Percentiles rank a stretch among this genome's conserved stretches.
phyloP scores from a whole-genome alignment of 2,797 vertebrate genomes.

The Synanceia verrucosa region DNA sequence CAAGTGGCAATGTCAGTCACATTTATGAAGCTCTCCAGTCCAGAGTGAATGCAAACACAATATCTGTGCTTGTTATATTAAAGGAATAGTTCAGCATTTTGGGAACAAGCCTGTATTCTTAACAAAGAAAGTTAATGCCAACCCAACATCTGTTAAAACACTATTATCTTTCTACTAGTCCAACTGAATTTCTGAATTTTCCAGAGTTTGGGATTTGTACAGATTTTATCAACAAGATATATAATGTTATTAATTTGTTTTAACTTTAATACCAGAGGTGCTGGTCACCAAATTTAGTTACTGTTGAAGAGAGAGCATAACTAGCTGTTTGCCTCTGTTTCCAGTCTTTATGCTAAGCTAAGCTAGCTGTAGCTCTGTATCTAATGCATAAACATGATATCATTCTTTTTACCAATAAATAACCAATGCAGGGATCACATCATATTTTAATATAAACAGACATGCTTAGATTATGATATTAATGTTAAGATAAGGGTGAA shows the following conservation, averaged over 20 bases:
- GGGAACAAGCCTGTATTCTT: neutral
- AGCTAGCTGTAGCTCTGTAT: neutral
- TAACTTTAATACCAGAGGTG: no score
- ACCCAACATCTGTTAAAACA: neutral
- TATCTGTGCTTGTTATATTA: neutral
- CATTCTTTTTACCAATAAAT: no score
- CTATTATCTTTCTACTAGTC: neutral
- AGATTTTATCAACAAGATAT: neutral
- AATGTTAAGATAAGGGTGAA: neutral
- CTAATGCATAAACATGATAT: neutral
- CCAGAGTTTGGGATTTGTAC: no score
- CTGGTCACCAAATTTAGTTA: neutral
- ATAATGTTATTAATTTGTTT: neutral
- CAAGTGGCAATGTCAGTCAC: neutral
- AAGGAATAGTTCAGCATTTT: neutral
- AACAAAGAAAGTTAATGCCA: neutral
- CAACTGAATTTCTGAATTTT: no score
- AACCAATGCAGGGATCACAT: neutral
- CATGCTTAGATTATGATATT: neutral
- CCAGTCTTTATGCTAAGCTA: constrained; percentile 1
- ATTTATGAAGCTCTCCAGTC: neutral
- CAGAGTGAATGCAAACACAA: neutral
- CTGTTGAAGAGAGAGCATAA: neutral
- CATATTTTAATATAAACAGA: no score
- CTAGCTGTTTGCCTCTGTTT: neutral